Percentiles rank a stretch among this genome's conserved stretches.
Conservation (phyloP, 2,113 vertebrate species). For the Oceanites oceanicus region DNA sequence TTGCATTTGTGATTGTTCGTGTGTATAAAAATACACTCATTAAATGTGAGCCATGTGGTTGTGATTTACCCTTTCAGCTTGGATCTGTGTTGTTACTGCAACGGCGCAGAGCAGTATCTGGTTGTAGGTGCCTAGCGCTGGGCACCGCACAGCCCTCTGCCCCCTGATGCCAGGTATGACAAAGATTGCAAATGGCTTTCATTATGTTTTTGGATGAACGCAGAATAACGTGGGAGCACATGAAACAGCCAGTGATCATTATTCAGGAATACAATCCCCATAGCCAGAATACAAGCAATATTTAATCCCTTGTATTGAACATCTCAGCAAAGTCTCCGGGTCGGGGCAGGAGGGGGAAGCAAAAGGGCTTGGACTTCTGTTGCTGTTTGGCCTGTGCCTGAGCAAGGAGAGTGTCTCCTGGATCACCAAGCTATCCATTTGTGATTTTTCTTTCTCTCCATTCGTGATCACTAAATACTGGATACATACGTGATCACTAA, state of each 20-base stretch:
- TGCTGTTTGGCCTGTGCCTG: neutral
- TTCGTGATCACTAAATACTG: neutral
- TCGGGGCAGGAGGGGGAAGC: neutral
- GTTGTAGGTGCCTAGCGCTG: neutral
- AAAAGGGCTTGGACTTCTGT: neutral
- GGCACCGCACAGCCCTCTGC: neutral
- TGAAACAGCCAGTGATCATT: neutral
- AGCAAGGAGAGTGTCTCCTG: neutral
- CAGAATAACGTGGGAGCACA: neutral
- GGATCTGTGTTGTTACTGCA: neutral
- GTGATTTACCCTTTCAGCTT: neutral
- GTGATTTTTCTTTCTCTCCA: neutral
- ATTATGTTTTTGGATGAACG: neutral
- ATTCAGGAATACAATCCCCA: neutral
- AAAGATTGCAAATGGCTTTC: neutral
- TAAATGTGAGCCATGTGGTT: neutral
- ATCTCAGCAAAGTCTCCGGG: neutral
- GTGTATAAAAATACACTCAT: neutral
- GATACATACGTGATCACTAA: too few species aligned
- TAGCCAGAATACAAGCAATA: neutral
- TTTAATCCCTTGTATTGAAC: neutral
- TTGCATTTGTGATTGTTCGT: neutral
- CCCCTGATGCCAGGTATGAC: neutral
- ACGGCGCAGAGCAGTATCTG: neutral
- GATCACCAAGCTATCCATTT: fast-evolving